Evolutionary conservation across 2,888 invertebrate species (phyloP).

Genomic region (Hedychridium roseum): DNA sequence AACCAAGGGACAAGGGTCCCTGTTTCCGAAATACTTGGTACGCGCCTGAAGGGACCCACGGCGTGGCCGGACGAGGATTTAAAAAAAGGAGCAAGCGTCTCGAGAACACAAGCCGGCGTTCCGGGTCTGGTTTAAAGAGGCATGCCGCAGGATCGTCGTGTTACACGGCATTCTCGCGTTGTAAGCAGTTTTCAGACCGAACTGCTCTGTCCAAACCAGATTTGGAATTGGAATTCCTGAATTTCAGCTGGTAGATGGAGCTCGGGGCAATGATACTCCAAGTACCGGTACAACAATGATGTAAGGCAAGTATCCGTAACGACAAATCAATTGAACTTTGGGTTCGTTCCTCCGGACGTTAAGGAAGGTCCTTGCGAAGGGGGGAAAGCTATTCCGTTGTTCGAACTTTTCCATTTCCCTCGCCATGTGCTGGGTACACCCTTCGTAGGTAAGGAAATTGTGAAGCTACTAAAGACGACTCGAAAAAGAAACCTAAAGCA

Average conservation of each 20-base stretch:
- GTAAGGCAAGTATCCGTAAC: no score
- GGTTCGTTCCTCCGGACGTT: no score
- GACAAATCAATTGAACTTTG: no score
- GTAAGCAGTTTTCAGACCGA: conserved; percentile 29
- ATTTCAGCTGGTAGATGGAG: background rate
- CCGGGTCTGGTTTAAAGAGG: conserved; percentile 40
- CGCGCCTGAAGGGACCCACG: conserved; percentile 29
- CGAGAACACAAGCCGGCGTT: conserved; percentile 29
- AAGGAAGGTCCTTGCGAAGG: no score
- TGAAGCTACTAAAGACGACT: no score
- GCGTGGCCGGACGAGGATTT: conserved; percentile 26
- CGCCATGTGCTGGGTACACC: no score
- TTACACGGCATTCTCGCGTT: conserved; percentile 27
- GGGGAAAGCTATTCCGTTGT: no score
- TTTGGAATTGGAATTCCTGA: background rate
- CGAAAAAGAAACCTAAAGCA: conserved; percentile 38
- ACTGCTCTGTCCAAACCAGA: background rate
- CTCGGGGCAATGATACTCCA: background rate
- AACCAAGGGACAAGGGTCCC: conserved; percentile 3
- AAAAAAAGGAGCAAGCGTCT: conserved; percentile 36
- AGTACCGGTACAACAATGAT: no score
- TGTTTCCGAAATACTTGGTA: conserved; percentile 20
- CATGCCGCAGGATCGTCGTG: conserved; percentile 24
- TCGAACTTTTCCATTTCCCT: no score
- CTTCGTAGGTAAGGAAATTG: no score